phyloP scores from a whole-genome alignment of 37 sponge, comb jelly and placozoan species.

The Cladorhizidae sp. region DNA sequence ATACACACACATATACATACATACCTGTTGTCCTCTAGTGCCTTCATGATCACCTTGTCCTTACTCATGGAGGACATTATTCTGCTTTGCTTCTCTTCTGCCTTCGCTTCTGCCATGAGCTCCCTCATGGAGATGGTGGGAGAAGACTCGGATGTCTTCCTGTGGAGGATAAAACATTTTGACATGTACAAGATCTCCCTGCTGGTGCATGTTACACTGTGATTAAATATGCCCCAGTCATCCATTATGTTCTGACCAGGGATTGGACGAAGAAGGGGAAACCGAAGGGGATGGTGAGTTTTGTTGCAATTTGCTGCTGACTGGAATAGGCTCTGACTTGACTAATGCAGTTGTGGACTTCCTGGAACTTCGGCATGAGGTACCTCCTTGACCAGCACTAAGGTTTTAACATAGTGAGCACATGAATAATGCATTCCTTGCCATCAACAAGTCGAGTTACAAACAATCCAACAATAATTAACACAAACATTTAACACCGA shows the following conservation, averaged over 20 bases:
- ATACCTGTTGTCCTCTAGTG: conserved; percentile 2
- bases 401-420: too few relatives aligned
- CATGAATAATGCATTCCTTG: too few relatives aligned
- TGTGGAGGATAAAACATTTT: neutral
- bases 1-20: neutral
- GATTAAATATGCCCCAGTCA: neutral
- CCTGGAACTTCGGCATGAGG: neutral
- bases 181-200: too few relatives aligned
- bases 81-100: conserved; percentile 19
- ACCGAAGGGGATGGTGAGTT: neutral
- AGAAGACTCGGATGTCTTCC: conserved; percentile 7
- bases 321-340: neutral
- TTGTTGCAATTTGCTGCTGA: neutral
- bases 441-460: too few relatives aligned
- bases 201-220: too few relatives aligned
- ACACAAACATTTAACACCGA: too few relatives aligned
- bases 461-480: too few relatives aligned
- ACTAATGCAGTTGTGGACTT: neutral
- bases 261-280: conserved; percentile 4
- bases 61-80: neutral
- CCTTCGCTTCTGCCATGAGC: conserved; percentile 59
- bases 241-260: neutral
- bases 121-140: conserved; percentile 52
- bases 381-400: too few relatives aligned
- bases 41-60: neutral